Evolutionary conservation across 2,113 vertebrate genomes (phyloP), one percentile per base, ranked within the genome.

Genomic region (Psophia crepitans): DNA sequence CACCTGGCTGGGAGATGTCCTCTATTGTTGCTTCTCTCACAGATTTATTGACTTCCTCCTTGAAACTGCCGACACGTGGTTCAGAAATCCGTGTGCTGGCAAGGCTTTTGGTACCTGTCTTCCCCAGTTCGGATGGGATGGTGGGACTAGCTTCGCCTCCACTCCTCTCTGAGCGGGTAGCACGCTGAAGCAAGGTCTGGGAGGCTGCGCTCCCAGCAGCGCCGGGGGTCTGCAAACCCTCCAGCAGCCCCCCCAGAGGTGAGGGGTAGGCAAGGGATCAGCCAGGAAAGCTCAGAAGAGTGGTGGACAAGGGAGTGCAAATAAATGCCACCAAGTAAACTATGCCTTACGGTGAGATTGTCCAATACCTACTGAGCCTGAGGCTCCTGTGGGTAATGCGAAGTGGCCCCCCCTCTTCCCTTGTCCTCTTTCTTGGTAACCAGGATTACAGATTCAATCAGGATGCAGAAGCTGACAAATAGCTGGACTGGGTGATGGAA

Each of bases 401-500:
- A 81, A 80, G n/a, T n/a, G n/a, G 49, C 49, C 73, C 87, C 28
- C 1, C 46, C 7, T 21, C 68, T 49, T 39, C 30, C 51, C 57
- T 53, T 2, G 18, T 77, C 53, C 54, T 68, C 37, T 48, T 71
- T 54, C 61, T 60, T 2, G 7, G 89, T 75, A 41, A 90, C 80
- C 35, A 64, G 94, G 90, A 92, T 89, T 84, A 69, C 75, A 94
- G 96, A 96, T 97, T 92, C 97, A 96, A 96, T 97, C 92, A 96
- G 95, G 96, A 81, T 97, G 89, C 96, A 97, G 97, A 93, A 97
- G 91, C 84, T 94, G 93, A 95, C 94, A 98, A 97, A 78, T 90
- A 95, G 86, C 97, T 97, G 97, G 97, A 96, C 51, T 80, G 93
- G 83, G 78, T 15, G 60, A 58, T 98, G 98, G 97, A 98, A 98